These are phyloP conservation scores for Ophioninae sp. DNA, from an alignment of 2,888 invertebrate species.

Conservation along the genomic window DNA sequence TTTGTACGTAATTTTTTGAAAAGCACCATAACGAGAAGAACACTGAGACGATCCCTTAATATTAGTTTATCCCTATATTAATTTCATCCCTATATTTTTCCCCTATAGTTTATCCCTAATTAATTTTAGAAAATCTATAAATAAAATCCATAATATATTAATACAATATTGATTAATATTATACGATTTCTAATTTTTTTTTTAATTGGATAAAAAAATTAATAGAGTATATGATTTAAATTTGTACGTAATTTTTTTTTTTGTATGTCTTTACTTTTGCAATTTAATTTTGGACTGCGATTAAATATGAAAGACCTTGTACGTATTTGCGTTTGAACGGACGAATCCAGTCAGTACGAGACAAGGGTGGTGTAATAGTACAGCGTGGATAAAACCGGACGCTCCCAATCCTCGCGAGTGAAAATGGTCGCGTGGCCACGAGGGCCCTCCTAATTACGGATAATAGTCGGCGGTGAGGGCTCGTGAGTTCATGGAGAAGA, in stretches of 20 bases:
- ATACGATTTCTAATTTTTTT: no score
- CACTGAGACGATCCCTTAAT: no score
- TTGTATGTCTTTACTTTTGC: not conserved
- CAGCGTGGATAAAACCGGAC: slow-evolving; percentile 59
- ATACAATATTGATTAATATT: no score
- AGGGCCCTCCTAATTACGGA: slow-evolving; percentile 79
- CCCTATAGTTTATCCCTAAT: no score
- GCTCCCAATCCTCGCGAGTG: slow-evolving; percentile 53
- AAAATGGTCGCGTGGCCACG: slow-evolving; percentile 79
- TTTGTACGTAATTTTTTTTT: not conserved
- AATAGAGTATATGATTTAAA: no score
- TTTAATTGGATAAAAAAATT: no score
- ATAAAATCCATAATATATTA: no score
- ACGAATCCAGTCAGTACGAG: slow-evolving; percentile 17
- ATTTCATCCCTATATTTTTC: no score
- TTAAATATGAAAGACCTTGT: not conserved
- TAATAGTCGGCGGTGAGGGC: slow-evolving; percentile 71
- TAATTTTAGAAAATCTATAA: no score
- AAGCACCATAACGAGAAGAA: no score
- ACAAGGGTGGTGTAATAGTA: slow-evolving; percentile 48
- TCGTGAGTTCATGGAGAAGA: slow-evolving; percentile 63
- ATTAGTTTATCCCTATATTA: no score
- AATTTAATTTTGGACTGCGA: not conserved
- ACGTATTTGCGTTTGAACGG: not conserved
- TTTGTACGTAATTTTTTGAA: no score